Percentiles rank a stretch among this genome's conserved stretches.
Conservation (phyloP, 2,113 vertebrate genomes). For the Melanotaenia duboulayi region DNA sequence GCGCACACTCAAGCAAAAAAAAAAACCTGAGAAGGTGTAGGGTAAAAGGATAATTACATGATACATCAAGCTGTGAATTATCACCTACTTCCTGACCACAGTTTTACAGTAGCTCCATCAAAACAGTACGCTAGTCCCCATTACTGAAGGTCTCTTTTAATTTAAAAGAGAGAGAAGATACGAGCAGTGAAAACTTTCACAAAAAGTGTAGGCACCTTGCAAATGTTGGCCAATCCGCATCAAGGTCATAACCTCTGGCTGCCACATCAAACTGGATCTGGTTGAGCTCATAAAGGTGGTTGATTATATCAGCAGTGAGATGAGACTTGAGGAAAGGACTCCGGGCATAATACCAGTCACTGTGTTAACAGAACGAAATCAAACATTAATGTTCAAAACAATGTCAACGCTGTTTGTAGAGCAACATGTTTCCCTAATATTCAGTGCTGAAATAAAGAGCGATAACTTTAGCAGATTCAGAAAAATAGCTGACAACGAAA, state of each 20-base stretch:
- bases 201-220: conserved; percentile 84
- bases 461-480: background rate
- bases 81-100: background rate
- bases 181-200: background rate
- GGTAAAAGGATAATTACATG: conserved; percentile 59
- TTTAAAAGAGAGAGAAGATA: background rate
- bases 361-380: conserved; percentile 63
- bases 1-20: conserved; percentile 2
- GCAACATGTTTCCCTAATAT: background rate
- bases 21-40: conserved; percentile 50
- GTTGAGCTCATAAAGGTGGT: conserved; percentile 95
- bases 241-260: conserved; percentile 91
- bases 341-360: conserved; percentile 96
- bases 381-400: background rate
- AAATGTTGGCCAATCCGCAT: conserved; percentile 93
- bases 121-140: background rate
- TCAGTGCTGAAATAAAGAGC: background rate
- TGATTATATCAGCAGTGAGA: conserved; percentile 91
- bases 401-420: background rate
- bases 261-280: conserved; percentile 92
- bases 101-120: conserved; percentile 19
- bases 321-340: conserved; percentile 93
- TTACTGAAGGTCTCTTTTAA: background rate
- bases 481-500: background rate
- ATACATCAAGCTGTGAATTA: conserved; percentile 52